Evolutionary conservation across 2,888 invertebrate species (phyloP), one percentile per base, ranked within the genome.

Genomic region (Erpobdella octoculata): DNA sequence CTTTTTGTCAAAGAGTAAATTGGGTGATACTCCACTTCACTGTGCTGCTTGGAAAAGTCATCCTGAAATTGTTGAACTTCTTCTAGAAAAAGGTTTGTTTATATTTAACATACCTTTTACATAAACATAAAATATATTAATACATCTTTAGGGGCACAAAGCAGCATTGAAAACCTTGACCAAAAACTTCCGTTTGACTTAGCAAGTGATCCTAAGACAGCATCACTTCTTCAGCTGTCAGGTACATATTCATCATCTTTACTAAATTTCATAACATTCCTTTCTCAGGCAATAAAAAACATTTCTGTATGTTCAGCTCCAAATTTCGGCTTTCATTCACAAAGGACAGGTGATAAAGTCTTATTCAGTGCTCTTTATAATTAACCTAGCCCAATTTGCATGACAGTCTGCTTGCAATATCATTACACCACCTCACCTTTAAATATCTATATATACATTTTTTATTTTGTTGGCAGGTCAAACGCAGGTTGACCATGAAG

Each of bases 1-100:
- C 53, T 53, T 1, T 8, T n/a, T 53, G 21, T 53, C 79, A 59
- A 79, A 88, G 87, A 89, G 89, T 79, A 88, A 87, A 81, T 83
- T 88, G 75, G 88, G 88, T 15, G 88, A 89, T 78, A 87, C 88
- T 5, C 86, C 88, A 1, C 79, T 89, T 36, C 88, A 89, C 78
- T 84, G 86, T 15, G 88, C 88, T 53, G 85, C 88, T 1, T 86
- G 85, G 82, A 86, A 86, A 78, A 87, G 87, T n/a, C 87, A 88
- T 76, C 78, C 84, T 38, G 85, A 86, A 53, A 84, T 86, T 69
- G 86, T 87, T 1, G 80, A 84, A 75, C 74, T 87, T 65, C 81
- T 89, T 69, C 77, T 88, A 71, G 83, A 86, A 15, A 72, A 66
- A 68, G 71, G 71, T 71, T 15, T 41, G 5, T 46, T 25, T 37